Percentiles rank a stretch among this genome's conserved stretches.
Evolutionary conservation across 2,888 invertebrate species (phyloP).

Genomic region (Lithophane ornitopus): DNA sequence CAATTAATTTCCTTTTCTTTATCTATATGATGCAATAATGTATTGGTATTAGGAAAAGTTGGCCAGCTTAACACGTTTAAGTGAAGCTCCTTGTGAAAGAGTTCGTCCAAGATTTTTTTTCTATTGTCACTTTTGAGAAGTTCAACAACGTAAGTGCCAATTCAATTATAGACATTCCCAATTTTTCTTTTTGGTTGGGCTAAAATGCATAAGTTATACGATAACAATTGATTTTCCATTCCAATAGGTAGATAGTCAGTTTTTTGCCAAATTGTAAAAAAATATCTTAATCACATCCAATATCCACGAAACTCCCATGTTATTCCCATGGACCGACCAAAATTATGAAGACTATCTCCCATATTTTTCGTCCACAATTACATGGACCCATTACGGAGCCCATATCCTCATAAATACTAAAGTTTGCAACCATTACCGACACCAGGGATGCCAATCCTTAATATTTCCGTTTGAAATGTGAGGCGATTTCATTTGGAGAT

Average conservation of each 20-base stretch:
- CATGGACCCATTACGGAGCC: slow-evolving; percentile 32
- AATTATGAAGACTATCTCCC: slow-evolving; percentile 36
- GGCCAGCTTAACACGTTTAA: not conserved
- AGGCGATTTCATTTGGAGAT: slow-evolving; percentile 71
- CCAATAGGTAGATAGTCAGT: not conserved
- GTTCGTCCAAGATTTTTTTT: not conserved
- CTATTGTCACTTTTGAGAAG: not conserved
- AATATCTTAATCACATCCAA: not conserved
- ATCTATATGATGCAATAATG: not conserved
- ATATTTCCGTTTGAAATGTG: slow-evolving; percentile 74
- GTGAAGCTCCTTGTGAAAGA: not conserved
- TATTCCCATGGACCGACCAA: slow-evolving; percentile 17
- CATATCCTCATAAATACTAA: slow-evolving; percentile 64
- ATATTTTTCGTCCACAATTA: slow-evolving; percentile 49
- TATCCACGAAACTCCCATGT: slow-evolving; percentile 7
- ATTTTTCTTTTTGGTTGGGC: not conserved
- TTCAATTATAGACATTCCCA: not conserved
- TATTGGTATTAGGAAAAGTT: not conserved
- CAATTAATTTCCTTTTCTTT: not conserved
- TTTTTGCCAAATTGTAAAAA: not conserved
- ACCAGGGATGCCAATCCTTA: slow-evolving; percentile 64
- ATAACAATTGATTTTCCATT: not conserved
- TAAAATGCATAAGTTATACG: not conserved
- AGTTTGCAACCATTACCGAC: slow-evolving; percentile 56
- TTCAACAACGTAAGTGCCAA: not conserved